These are phyloP conservation scores for Clytia hemisphaerica DNA, from an alignment of 30 jellyfish, hydroid and myxozoan species.

Conservation along the genomic window DNA sequence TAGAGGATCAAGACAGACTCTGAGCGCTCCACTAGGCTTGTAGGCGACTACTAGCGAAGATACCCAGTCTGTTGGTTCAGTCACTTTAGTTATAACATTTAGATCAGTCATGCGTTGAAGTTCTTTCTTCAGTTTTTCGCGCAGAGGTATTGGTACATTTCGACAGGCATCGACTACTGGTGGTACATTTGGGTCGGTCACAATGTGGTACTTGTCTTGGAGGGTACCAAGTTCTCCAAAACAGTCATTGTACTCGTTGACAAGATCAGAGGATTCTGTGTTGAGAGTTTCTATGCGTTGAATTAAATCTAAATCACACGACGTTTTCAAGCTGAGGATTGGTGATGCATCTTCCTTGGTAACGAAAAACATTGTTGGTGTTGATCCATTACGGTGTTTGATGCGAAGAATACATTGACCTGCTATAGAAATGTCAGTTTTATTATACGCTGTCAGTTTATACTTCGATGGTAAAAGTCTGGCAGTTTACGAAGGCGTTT, in stretches of 20 bases:
- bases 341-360: slow-evolving; percentile 6
- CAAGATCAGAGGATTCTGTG: neutral
- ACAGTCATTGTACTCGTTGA: slow-evolving; percentile 41
- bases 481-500: too few species aligned
- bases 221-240: slow-evolving; percentile 67
- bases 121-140: slow-evolving; percentile 49
- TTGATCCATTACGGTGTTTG: slow-evolving; percentile 8
- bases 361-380: slow-evolving; percentile 1
- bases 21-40: slow-evolving; percentile 63
- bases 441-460: slow-evolving; percentile 1
- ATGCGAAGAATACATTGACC: slow-evolving; percentile 7
- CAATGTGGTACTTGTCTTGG: slow-evolving; percentile 56
- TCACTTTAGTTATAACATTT: slow-evolving; percentile 40
- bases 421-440: slow-evolving; percentile 7
- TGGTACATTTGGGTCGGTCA: slow-evolving; percentile 38
- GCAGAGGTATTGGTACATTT: slow-evolving; percentile 43
- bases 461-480: neutral
- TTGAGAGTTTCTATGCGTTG: neutral
- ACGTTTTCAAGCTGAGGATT: neutral
- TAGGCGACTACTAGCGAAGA: slow-evolving; percentile 38
- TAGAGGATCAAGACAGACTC: slow-evolving; percentile 71
- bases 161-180: slow-evolving; percentile 45
- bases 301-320: neutral
- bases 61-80: slow-evolving; percentile 72
- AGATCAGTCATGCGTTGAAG: slow-evolving; percentile 32